These are phyloP conservation scores for Melanostoma mellinum DNA, from an alignment of 2,888 invertebrate genomes.

Conservation along the genomic window DNA sequence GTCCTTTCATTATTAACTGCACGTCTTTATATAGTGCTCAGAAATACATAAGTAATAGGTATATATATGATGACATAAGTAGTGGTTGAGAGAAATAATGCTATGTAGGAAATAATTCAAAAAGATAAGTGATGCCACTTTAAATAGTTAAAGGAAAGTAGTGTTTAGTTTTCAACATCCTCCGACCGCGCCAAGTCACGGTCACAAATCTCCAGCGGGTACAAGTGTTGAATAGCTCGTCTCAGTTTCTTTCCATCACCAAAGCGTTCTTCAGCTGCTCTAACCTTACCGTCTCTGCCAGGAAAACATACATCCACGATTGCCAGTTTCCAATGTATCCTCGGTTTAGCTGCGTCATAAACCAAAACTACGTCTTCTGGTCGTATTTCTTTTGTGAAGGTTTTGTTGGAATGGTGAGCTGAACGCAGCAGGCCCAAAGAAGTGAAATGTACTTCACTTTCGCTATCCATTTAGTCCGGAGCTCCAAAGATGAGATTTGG, in stretches of 20 bases:
- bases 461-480: not conserved
- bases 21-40: no score
- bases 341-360: constrained; percentile 45
- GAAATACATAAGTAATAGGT: no score
- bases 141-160: no score
- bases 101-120: no score
- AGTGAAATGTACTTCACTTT: constrained; percentile 13
- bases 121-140: no score
- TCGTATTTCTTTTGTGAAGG: constrained; percentile 8
- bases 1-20: no score
- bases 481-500: not conserved
- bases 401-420: constrained; percentile 11
- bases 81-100: no score
- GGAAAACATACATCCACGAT: constrained; percentile 39
- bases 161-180: no score
- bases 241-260: constrained; percentile 13
- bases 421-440: constrained; percentile 19
- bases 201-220: no score
- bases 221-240: not conserved
- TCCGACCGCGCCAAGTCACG: no score
- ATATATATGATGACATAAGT: no score
- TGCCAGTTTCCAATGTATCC: constrained; percentile 52
- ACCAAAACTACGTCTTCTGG: constrained; percentile 47
- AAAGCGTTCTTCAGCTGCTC: constrained; percentile 38
- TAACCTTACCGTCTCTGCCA: constrained; percentile 55